Evolutionary conservation across 2,888 invertebrate genomes (phyloP), one percentile per base, ranked within the genome.

Genomic region (Biston betularia): DNA sequence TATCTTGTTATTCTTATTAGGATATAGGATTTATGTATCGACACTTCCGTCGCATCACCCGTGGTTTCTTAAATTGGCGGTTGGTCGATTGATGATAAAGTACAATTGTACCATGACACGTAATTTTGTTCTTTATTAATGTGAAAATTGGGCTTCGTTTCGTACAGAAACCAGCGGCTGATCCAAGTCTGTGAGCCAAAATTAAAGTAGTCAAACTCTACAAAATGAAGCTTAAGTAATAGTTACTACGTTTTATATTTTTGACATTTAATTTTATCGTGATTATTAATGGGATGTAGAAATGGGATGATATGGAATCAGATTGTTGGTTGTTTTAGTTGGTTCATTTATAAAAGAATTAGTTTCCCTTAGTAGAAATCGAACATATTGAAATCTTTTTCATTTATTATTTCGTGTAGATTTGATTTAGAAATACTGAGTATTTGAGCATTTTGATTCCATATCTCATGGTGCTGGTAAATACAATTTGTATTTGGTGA

Each of bases 401-500:
- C n/a, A n/a, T n/a, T n/a, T n/a, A n/a, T n/a, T 24, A 24, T 24
- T 24, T 24, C 24, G 3, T 38, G 6, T 6, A 6, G 38, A 38
- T 38, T 9, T 38, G 44, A 1, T 14, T 34, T 45, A 14, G 6
- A 33, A 45, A 42, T 10, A 12, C 34, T 45, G 15, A 42, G 12
- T 9, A 11, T 54, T 40, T 45, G 44, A 11, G 24, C 24, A 24
- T 24, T 54, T 10, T 24, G 9, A 54, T 38, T 57, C 11, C 15
- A 15, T 56, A 34, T 45, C 6, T 15, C 12, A 33, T 34, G 4
- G 48, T 14, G 48, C 15, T 14, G 48, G 57, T 11, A 48, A 15
- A 35, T 38, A 57, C 57, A 38, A 15, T 57, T 33, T 15, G 46
- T 48, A 35, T 57, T 34, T 48, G 48, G 24, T 38, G 45, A 34